Base-by-base conservation (phyloP, 2,888 invertebrate species). In the Hydriomena furcata region DNA sequence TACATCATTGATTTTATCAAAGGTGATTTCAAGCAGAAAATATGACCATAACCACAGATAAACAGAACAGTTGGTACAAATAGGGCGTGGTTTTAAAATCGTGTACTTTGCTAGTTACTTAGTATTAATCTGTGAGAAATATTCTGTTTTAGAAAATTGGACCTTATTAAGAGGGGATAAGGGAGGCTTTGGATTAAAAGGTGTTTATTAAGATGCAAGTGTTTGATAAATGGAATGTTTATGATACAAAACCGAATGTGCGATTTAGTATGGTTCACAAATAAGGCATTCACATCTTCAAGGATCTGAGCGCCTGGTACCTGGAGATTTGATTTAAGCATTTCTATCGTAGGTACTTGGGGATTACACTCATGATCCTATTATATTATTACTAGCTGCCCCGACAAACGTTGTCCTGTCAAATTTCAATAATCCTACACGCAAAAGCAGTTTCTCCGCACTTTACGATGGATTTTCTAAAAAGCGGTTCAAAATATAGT, bases 151-250 rank as follows among this genome's bases (percentile, higher is more conserved):
- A 23, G 25, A 6, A 42, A 32, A 28, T 23, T 32, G 11, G 5
- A 8, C 37, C 37, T 42, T 42, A 32, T 7, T 17, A 0, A 1
- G 0, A 5, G 2, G 6, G 5, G 6, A 12, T 7, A 46, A 8
- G 24, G 36, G 6, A 21, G 6, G 8, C 13, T 37, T 35, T 40
- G 1, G 43, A 7, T 20, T 40, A 34, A 5, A 17, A 12, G 0
- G 8, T 12, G 2, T 1, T 34, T 38, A 52, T 52, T 44, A 27
- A 47, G 52, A 52, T 48, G 52, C 24, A 27, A 23, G 21, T 23
- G 10, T 10, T 36, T 48, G 45, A 50, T 46, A 36, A 43, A 45
- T 54, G 52, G 53, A 61, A 34, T 34, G 41, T 36, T 51, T 38
- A 27, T 3, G 31, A 32, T 37, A 49, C 37, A 43, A 46, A 42